phyloP scores from a whole-genome alignment of 2,113 vertebrate species.

The Nesoenas mayeri region DNA sequence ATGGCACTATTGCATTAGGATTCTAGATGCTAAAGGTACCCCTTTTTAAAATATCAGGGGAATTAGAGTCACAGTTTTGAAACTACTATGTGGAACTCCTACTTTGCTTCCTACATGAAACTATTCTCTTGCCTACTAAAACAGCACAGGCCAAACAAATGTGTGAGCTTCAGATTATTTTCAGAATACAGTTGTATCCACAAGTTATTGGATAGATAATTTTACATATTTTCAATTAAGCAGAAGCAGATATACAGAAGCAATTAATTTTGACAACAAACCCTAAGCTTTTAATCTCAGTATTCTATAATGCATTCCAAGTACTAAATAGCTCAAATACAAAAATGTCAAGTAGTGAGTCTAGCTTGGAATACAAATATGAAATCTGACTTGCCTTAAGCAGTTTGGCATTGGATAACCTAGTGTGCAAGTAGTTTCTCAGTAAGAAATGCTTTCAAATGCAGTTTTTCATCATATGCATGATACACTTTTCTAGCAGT shows the following conservation, averaged over 20 bases:
- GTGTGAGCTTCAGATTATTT: background rate
- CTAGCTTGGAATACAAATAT: background rate
- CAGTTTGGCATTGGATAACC: background rate
- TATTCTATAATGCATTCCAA: background rate
- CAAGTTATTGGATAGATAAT: background rate
- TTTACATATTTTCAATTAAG: background rate
- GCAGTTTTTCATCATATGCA: background rate
- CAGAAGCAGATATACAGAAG: background rate
- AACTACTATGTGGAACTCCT: background rate
- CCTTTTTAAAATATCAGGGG: background rate
- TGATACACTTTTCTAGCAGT: background rate
- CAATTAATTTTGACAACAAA: constrained; percentile 9
- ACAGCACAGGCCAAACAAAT: background rate
- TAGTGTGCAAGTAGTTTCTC: background rate
- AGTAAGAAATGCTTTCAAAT: background rate
- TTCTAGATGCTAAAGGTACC: background rate
- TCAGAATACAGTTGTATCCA: background rate
- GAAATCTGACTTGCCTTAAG: background rate
- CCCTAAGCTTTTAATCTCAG: background rate
- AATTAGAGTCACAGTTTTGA: background rate
- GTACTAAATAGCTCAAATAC: constrained; percentile 9
- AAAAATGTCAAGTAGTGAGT: constrained; percentile 18
- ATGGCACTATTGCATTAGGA: background rate
- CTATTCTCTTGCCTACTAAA: background rate
- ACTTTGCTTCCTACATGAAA: background rate